phyloP scores from a whole-genome alignment of 2,888 invertebrate species.

The Litoditis marina region DNA sequence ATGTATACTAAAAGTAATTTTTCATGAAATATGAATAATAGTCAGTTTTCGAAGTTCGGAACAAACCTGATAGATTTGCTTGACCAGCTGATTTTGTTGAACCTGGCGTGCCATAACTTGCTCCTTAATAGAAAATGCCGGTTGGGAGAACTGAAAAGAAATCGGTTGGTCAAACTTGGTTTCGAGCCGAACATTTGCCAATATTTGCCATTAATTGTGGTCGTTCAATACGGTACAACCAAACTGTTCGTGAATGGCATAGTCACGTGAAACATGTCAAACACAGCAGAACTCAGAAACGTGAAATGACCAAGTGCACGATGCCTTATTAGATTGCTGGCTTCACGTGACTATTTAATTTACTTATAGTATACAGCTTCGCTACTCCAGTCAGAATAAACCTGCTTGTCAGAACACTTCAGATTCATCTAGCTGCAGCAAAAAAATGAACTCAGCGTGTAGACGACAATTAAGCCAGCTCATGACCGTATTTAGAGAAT shows the following conservation, averaged over 20 bases:
- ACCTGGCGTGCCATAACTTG: constrained; percentile 15
- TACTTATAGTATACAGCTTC: too few relatives aligned
- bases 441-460: too few relatives aligned
- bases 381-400: too few relatives aligned
- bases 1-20: background rate
- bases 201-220: background rate
- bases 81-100: constrained; percentile 17
- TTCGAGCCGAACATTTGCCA: background rate
- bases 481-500: too few relatives aligned
- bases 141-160: background rate
- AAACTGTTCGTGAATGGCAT: background rate
- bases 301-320: too few relatives aligned
- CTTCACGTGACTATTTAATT: too few relatives aligned
- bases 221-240: background rate
- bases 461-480: too few relatives aligned
- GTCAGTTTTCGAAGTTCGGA: too few relatives aligned
- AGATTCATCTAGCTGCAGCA: too few relatives aligned
- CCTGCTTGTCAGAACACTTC: too few relatives aligned
- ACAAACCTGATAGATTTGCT: constrained; percentile 12
- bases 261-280: background rate
- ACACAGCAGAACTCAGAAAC: background rate
- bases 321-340: too few relatives aligned
- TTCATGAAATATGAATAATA: background rate
- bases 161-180: background rate
- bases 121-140: constrained; percentile 17